Percentiles rank a stretch among this genome's conserved stretches.
phyloP scores from a whole-genome alignment of 2,888 invertebrate species.

The Sinelater perroti region DNA sequence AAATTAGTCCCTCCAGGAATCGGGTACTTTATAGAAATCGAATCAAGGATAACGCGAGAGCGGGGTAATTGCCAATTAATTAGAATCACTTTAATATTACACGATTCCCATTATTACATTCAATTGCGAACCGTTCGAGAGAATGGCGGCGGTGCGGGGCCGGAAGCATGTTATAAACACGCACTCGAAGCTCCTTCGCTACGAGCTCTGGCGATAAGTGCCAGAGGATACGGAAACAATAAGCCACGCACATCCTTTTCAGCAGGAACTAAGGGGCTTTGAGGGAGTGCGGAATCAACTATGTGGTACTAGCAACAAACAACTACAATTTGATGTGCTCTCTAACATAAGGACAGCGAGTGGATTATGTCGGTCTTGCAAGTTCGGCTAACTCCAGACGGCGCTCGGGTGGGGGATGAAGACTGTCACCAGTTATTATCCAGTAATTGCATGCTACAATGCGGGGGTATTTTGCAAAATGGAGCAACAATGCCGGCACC shows the following conservation, averaged over 20 bases:
- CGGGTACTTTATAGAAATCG: slow-evolving; percentile 4
- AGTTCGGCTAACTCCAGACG: slow-evolving; percentile 8
- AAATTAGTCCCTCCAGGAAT: too few species aligned
- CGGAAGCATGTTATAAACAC: slow-evolving; percentile 32
- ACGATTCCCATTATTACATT: background rate
- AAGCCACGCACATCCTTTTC: slow-evolving; percentile 35
- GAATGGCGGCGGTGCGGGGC: slow-evolving; percentile 9
- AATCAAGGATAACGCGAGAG: slow-evolving; percentile 1
- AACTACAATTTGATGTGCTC: slow-evolving; percentile 15
- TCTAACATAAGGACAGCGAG: slow-evolving; percentile 4
- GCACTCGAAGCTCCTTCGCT: slow-evolving; percentile 29
- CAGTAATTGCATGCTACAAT: background rate
- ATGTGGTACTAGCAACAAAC: slow-evolving; percentile 23
- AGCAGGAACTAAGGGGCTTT: slow-evolving; percentile 30
- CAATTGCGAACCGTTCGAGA: background rate
- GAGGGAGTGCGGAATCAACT: slow-evolving; percentile 27
- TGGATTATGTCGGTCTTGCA: slow-evolving; percentile 13
- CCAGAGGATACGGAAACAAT: slow-evolving; percentile 37
- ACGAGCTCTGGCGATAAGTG: slow-evolving; percentile 34
- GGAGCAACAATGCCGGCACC: too few species aligned
- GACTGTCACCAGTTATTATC: background rate
- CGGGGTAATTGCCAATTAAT: slow-evolving; percentile 11
- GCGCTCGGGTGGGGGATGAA: background rate
- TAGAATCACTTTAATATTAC: slow-evolving; percentile 8
- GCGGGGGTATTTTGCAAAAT: too few species aligned